phyloP scores from a whole-genome alignment of 2,888 invertebrate genomes.

The Platycheirus albimanus region DNA sequence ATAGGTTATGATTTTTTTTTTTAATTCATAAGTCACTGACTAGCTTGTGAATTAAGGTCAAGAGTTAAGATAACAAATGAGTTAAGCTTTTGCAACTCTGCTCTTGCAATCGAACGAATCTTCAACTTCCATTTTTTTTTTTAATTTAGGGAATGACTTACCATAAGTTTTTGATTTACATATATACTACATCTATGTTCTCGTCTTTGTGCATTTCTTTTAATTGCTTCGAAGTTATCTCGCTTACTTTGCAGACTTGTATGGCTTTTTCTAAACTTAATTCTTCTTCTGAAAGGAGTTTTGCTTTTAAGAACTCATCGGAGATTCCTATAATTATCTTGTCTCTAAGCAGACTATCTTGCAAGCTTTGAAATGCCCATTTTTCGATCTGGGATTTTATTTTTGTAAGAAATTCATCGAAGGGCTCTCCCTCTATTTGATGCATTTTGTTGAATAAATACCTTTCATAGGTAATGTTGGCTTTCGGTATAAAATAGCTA shows the following conservation, averaged over 20 bases:
- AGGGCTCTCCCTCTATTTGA: background rate
- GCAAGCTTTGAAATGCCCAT: conserved; percentile 8
- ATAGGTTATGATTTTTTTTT: no score
- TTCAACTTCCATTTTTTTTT: background rate
- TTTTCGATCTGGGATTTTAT: conserved; percentile 29
- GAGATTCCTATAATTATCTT: conserved; percentile 29
- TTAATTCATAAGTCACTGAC: no score
- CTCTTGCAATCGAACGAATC: conserved; percentile 10
- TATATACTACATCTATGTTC: background rate
- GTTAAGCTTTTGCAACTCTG: no score
- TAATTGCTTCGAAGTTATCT: background rate
- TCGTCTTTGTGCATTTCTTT: conserved; percentile 18
- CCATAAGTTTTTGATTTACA: background rate
- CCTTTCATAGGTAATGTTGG: conserved; percentile 17
- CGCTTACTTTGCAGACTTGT: conserved; percentile 6
- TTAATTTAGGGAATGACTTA: background rate
- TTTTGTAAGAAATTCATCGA: conserved; percentile 10
- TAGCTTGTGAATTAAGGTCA: no score
- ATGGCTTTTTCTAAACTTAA: background rate
- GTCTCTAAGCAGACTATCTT: conserved; percentile 16
- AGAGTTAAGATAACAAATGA: no score
- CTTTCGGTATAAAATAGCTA: conserved; percentile 12
- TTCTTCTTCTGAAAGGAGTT: conserved; percentile 16
- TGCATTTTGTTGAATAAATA: conserved; percentile 19
- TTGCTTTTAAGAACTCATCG: conserved; percentile 8